Conservation (phyloP, 2,113 vertebrate species). For the Corydoras sp. region DNA sequence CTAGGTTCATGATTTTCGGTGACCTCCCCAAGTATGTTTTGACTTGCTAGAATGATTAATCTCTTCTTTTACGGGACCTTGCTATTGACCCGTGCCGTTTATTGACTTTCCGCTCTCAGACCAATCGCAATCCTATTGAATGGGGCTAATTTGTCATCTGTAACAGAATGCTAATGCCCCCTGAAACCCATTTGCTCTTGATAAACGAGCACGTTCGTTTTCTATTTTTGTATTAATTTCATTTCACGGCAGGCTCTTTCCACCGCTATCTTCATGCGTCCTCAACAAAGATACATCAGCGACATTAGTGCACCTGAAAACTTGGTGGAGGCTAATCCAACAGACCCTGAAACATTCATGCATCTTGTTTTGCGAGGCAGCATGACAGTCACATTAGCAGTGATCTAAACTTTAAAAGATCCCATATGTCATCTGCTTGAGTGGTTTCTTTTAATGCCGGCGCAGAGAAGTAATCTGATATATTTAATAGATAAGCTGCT, state of each 20-base stretch:
- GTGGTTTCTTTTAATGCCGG: constrained; percentile 24
- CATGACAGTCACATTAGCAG: neutral
- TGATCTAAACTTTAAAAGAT: constrained; percentile 18
- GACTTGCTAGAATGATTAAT: constrained; percentile 10
- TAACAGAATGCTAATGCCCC: neutral
- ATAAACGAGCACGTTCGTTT: neutral
- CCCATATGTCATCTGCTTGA: constrained; percentile 17
- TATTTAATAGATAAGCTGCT: constrained; percentile 35
- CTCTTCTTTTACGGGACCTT: constrained; percentile 5
- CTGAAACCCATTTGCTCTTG: neutral
- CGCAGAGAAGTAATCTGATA: constrained; percentile 29
- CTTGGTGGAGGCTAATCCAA: no score
- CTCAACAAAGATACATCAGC: no score
- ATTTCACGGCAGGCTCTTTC: neutral
- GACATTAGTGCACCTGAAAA: no score
- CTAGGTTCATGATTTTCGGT: no score
- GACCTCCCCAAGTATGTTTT: no score
- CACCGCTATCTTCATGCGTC: no score
- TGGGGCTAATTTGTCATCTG: constrained; percentile 8
- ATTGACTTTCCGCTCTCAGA: constrained; percentile 15
- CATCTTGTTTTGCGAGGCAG: neutral
- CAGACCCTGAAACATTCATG: no score
- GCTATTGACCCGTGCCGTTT: constrained; percentile 18
- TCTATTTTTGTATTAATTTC: neutral
- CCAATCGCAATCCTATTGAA: constrained; percentile 6